A percentile compares a stretch with the other conserved stretches of the same genome.
phyloP scores from a whole-genome alignment of 2,797 vertebrate species.

The Paedocypris micromegethes region DNA sequence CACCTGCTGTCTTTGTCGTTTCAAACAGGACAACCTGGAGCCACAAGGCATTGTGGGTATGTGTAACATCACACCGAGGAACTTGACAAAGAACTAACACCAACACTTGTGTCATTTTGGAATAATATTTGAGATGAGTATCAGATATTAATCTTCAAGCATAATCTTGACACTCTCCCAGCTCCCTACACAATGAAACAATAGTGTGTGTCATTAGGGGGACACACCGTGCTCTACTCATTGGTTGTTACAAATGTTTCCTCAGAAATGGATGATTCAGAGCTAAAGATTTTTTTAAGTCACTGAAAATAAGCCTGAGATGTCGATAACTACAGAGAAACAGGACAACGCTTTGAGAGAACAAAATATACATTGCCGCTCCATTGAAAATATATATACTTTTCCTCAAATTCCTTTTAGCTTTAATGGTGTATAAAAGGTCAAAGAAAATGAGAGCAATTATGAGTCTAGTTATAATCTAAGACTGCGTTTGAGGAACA shows the following conservation, averaged over 20 bases:
- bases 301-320: slow-evolving; percentile 57
- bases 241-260: slow-evolving; percentile 22
- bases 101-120: slow-evolving; percentile 50
- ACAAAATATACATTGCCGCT: slow-evolving; percentile 51
- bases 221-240: too few species aligned
- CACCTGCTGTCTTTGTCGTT: slow-evolving; percentile 73
- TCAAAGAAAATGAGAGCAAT: slow-evolving; percentile 47
- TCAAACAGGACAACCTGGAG: slow-evolving; percentile 62
- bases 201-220: too few species aligned
- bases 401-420: slow-evolving; percentile 41
- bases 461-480: slow-evolving; percentile 42
- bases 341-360: slow-evolving; percentile 55
- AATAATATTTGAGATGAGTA: slow-evolving; percentile 45
- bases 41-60: slow-evolving; percentile 68
- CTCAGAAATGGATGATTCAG: slow-evolving; percentile 65
- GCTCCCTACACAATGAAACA: background rate
- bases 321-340: slow-evolving; percentile 60
- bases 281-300: slow-evolving; percentile 60
- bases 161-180: slow-evolving; percentile 50
- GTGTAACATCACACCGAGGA: slow-evolving; percentile 46
- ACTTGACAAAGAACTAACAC: slow-evolving; percentile 45
- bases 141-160: slow-evolving; percentile 42
- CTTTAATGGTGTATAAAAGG: slow-evolving; percentile 41
- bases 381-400: slow-evolving; percentile 8
- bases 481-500: slow-evolving; percentile 17